These are phyloP conservation scores for Plusia festucae DNA, from an alignment of 2,888 invertebrate species.

Conservation along the genomic window DNA sequence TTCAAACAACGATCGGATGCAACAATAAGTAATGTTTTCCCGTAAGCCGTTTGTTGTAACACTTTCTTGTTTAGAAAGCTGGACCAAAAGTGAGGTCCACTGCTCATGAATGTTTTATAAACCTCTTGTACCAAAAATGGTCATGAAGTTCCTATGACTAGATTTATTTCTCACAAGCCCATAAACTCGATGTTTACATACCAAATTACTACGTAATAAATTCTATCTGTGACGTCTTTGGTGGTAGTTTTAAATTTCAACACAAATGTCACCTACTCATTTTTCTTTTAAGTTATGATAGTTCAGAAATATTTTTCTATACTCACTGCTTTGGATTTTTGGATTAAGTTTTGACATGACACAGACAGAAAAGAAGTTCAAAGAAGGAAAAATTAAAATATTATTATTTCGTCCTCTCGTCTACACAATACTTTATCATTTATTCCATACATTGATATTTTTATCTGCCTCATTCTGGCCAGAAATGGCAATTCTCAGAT, in stretches of 20 bases:
- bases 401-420: too few relatives aligned
- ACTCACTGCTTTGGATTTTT: too few relatives aligned
- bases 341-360: too few relatives aligned
- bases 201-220: background rate
- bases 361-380: too few relatives aligned
- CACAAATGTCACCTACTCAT: background rate
- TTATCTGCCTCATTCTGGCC: too few relatives aligned
- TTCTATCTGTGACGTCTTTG: background rate
- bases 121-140: background rate
- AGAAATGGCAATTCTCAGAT: too few relatives aligned
- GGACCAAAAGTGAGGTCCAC: background rate
- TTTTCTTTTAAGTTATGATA: too few relatives aligned
- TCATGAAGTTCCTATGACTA: background rate
- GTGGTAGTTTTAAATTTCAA: background rate
- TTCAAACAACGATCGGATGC: slow-evolving; percentile 18
- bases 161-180: background rate
- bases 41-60: slow-evolving; percentile 13
- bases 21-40: slow-evolving; percentile 36
- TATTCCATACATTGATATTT: too few relatives aligned
- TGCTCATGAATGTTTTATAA: background rate
- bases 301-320: too few relatives aligned
- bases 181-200: too few relatives aligned
- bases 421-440: too few relatives aligned
- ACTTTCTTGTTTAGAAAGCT: slow-evolving; percentile 16
- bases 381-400: too few relatives aligned